Percentiles rank a stretch among this genome's conserved stretches.
Evolutionary conservation across 2,797 vertebrate genomes (phyloP).

Genomic region (Champsocephalus gunnari): DNA sequence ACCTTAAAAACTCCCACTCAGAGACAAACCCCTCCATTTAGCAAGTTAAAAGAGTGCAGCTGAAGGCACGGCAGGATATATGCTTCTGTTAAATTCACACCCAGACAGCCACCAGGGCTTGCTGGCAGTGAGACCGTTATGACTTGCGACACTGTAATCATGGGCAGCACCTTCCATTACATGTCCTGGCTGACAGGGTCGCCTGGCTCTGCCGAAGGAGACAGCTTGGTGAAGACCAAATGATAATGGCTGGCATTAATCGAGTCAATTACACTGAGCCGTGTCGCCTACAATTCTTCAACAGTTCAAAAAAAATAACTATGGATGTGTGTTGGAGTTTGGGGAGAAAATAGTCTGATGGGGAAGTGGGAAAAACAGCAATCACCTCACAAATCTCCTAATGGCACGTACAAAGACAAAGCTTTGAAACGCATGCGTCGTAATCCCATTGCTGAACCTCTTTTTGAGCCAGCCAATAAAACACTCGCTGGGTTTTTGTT

Average conservation of each 20-base stretch:
- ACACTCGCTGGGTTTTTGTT: neutral
- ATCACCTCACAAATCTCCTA: constrained; percentile 45
- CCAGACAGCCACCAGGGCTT: constrained; percentile 64
- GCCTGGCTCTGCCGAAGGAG: constrained; percentile 62
- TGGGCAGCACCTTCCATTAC: constrained; percentile 81
- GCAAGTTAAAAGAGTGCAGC: constrained; percentile 32
- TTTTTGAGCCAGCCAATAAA: constrained; percentile 10
- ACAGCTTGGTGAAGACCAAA: constrained; percentile 76
- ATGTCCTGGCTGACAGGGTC: constrained; percentile 79
- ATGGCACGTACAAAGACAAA: constrained; percentile 7
- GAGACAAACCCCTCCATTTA: constrained; percentile 39
- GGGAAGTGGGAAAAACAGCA: constrained; percentile 42
- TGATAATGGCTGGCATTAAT: constrained; percentile 83
- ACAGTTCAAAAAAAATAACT: constrained; percentile 73
- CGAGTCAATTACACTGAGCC: constrained; percentile 79
- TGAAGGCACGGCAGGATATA: constrained; percentile 22
- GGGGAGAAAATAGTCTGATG: constrained; percentile 36
- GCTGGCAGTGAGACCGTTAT: constrained; percentile 76
- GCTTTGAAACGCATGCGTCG: constrained; percentile 11
- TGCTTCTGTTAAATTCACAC: constrained; percentile 46
- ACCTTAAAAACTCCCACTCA: constrained; percentile 28
- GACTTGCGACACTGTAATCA: constrained; percentile 85
- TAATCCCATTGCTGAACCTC: neutral
- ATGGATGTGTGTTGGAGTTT: constrained; percentile 65
- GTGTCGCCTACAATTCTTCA: constrained; percentile 79